Base-by-base conservation (phyloP, 2,888 invertebrate species). In the Parnassius smintheus region DNA sequence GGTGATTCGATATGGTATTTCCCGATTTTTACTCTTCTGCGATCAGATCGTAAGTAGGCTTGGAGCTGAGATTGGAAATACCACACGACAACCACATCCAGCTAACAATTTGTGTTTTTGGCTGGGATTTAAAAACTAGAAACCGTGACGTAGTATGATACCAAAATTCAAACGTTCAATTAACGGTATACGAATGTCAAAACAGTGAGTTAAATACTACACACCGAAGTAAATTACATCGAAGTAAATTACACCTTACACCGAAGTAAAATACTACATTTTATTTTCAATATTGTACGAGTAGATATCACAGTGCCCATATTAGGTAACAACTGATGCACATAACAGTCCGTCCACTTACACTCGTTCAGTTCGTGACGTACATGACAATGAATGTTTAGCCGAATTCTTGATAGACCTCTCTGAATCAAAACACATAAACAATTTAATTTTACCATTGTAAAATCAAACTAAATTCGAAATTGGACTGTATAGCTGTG, bases 311-410 rank as follows among this genome's bases (percentile, higher is more conserved):
- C 11, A 9, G 49, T 66, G 63, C 60, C 77, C 74, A 55, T 79
- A 82, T 81, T 78, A 81, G 75, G 82, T 82, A 83, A 83, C 80
- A 72, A 68, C 49, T 13, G 67, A 63, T 68, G 68, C 71, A 71
- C 76, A 78, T 76, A 76, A 77, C 72, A 75, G 68, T 67, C 58
- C 71, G 69, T 67, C 67, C 66, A 69, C 68, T 72, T 72, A 73
- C 69, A 66, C 70, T 64, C 50, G 18, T 46, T 66, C 61, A 46
- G 18, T 49, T 49, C 81, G 80, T 79, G 78, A 75, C 69, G 58
- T 48, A 64, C 70, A 76, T 80, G 71, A 68, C 12, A 72, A 76
- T 56, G 57, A 63, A 59, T 62, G 54, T 44, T 52, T 49, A 68
- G 74, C 65, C 68, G 75, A 78, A 76, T 70, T 56, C 69, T 56